Percentiles rank a stretch among this genome's conserved stretches.
These are phyloP conservation scores for Gobio occitaniae DNA, from an alignment of 2,797 vertebrate genomes.

Conservation along the genomic window DNA sequence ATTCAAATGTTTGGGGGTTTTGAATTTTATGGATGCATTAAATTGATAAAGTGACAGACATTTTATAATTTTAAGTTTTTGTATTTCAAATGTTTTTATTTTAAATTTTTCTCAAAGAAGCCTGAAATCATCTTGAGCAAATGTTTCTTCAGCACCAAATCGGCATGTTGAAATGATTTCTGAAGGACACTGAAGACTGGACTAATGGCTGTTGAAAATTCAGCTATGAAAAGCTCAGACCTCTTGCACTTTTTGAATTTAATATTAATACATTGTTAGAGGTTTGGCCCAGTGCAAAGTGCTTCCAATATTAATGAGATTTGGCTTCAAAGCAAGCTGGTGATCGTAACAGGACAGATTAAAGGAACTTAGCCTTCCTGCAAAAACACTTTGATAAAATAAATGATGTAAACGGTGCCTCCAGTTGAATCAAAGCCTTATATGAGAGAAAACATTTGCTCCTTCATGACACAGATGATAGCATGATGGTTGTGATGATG, in stretches of 20 bases:
- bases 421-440: conserved; percentile 19
- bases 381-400: conserved; percentile 34
- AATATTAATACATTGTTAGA: conserved; percentile 56
- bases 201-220: not conserved
- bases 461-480: not conserved
- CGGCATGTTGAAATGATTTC: not conserved
- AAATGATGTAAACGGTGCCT: conserved; percentile 28
- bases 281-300: conserved; percentile 46
- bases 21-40: not conserved
- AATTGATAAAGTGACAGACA: not conserved
- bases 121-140: not conserved
- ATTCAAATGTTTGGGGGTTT: not conserved
- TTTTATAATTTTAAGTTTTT: not conserved
- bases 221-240: conserved; percentile 32
- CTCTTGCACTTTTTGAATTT: conserved; percentile 43
- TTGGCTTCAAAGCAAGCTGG: conserved; percentile 59
- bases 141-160: not conserved
- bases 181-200: conserved; percentile 3
- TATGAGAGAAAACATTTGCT: conserved; percentile 18
- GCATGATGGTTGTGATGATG: not conserved
- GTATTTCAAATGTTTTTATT: not conserved
- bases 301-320: conserved; percentile 54
- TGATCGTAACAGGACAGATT: conserved; percentile 53
- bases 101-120: not conserved
- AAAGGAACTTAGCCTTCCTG: conserved; percentile 31